Conservation (phyloP, 2,113 vertebrate genomes). For the Rafetus swinhoei region DNA sequence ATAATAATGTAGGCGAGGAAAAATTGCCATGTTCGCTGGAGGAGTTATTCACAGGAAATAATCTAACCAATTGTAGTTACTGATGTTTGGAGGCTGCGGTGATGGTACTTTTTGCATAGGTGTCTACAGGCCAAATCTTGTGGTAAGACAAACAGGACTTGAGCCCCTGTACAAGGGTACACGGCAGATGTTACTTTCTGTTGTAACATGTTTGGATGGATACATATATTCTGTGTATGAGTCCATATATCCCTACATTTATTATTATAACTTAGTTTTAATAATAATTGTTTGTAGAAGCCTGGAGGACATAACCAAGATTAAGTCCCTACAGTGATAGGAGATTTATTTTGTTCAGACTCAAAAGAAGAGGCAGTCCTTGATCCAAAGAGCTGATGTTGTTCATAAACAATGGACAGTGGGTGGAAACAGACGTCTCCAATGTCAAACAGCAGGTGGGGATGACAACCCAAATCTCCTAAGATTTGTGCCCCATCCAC, state of each 20-base stretch:
- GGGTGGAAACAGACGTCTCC: background rate
- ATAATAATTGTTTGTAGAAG: background rate
- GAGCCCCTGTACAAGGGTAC: background rate
- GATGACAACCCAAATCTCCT: background rate
- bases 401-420: background rate
- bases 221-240: background rate
- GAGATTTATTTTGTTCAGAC: rapidly evolving
- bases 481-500: rapidly evolving
- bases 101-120: background rate
- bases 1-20: background rate
- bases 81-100: background rate
- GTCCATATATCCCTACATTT: background rate
- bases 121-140: background rate
- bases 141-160: background rate
- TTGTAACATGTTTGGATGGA: no score
- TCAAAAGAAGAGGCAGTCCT: rapidly evolving
- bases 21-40: rapidly evolving
- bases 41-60: background rate
- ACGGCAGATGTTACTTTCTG: background rate
- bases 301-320: background rate
- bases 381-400: rapidly evolving
- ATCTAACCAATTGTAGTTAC: background rate
- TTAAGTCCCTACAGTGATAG: background rate
- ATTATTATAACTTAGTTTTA: background rate
- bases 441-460: rapidly evolving